Conservation (phyloP, 2,797 vertebrate genomes). For the Hephaestus fuliginosus region DNA sequence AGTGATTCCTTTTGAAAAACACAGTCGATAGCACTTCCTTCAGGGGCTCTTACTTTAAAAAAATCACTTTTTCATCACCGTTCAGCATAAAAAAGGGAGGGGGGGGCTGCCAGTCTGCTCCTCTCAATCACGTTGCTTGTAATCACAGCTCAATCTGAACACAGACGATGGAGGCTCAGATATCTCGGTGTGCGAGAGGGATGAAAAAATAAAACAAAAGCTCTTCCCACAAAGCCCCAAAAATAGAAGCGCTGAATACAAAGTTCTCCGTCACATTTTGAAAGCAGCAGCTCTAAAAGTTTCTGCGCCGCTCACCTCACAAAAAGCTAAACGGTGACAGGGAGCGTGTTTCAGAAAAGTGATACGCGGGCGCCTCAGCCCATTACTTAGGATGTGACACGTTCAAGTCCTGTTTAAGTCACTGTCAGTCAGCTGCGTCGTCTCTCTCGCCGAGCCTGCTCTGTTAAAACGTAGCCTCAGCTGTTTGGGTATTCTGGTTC, state of each 20-base stretch:
- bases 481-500: conserved; percentile 40
- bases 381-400: conserved; percentile 23
- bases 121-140: conserved; percentile 33
- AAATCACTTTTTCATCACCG: conserved; percentile 48
- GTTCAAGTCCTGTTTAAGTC: conserved; percentile 40
- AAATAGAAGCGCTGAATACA: conserved; percentile 48
- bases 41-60: conserved; percentile 19
- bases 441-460: conserved; percentile 19
- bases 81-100: conserved; percentile 24
- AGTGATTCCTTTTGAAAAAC: conserved; percentile 42
- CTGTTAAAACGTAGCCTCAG: conserved; percentile 16
- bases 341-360: conserved; percentile 25
- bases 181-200: conserved; percentile 1
- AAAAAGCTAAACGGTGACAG: conserved; percentile 26
- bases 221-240: conserved; percentile 16
- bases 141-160: conserved; percentile 49
- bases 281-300: conserved; percentile 25
- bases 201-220: conserved; percentile 16
- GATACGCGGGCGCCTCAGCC: not conserved
- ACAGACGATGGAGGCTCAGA: conserved; percentile 2
- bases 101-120: not conserved
- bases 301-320: conserved; percentile 13
- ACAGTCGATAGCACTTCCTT: conserved; percentile 22
- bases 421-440: conserved; percentile 17
- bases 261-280: conserved; percentile 32